Evolutionary conservation across 2,113 vertebrate species (phyloP).

Genomic region (Tetrax tetrax): DNA sequence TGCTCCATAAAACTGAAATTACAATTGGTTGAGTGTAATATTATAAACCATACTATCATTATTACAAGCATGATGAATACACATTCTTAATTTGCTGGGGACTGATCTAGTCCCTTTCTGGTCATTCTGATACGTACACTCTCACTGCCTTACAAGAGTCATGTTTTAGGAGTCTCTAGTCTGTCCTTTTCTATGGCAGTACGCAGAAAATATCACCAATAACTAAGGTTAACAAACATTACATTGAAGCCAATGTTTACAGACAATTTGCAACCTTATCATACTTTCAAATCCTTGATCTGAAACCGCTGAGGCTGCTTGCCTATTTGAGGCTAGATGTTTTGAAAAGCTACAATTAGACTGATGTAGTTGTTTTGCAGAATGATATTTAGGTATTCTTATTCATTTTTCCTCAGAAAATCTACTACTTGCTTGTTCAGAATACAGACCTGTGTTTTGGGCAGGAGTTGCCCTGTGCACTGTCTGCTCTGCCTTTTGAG

Average conservation of each 20-base stretch:
- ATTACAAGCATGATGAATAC: neutral
- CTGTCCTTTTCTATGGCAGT: neutral
- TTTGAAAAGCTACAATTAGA: neutral
- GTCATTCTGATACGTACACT: neutral
- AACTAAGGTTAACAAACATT: neutral
- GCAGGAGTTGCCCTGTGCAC: neutral
- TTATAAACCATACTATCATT: conserved; percentile 9
- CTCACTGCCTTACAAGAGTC: neutral
- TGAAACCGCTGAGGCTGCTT: neutral
- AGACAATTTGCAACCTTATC: neutral
- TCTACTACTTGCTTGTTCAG: neutral
- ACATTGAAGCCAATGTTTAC: neutral
- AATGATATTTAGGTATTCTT: neutral
- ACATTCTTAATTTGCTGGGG: neutral
- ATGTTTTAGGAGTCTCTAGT: neutral
- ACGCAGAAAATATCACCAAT: neutral
- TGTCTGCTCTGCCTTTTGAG: neutral
- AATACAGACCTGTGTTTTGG: neutral
- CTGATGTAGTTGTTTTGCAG: neutral
- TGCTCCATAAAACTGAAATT: conserved; percentile 18
- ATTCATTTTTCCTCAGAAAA: neutral
- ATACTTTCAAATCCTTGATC: neutral
- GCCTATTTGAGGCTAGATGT: neutral
- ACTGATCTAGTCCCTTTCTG: neutral
- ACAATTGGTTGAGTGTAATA: neutral